phyloP scores from a whole-genome alignment of 2,113 vertebrate species.

The Marmota flaviventris region DNA sequence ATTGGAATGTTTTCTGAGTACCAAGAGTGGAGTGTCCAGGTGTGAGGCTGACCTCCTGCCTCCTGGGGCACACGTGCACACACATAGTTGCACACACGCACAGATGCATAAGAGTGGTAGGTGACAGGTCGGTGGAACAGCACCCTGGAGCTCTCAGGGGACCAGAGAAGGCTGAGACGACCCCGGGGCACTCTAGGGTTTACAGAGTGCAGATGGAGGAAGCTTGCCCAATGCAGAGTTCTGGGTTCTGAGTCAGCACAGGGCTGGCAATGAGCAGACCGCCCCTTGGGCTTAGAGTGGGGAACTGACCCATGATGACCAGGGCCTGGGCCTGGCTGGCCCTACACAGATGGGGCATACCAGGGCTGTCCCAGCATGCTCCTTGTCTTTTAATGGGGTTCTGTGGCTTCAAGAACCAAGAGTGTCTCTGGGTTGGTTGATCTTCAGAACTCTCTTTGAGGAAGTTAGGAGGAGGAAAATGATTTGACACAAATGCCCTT shows the following conservation, averaged over 20 bases:
- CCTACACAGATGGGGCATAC: not conserved
- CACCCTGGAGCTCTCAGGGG: not conserved
- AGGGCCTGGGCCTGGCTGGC: not conserved
- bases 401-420: not conserved
- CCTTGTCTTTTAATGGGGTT: not conserved
- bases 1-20: not conserved
- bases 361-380: not conserved
- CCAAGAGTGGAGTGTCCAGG: no score
- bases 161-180: not conserved
- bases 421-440: not conserved
- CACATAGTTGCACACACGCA: no score
- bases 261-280: no score
- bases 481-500: not conserved
- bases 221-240: rapidly evolving
- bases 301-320: not conserved
- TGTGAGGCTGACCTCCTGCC: no score
- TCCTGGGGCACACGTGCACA: no score
- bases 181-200: not conserved
- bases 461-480: no score
- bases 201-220: not conserved
- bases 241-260: not conserved
- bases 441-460: not conserved
- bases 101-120: not conserved
- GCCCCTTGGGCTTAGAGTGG: not conserved
- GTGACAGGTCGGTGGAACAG: not conserved